Evolutionary conservation across 2,888 invertebrate species (phyloP), one percentile per base, ranked within the genome.

Genomic region (Penaeus monodon): DNA sequence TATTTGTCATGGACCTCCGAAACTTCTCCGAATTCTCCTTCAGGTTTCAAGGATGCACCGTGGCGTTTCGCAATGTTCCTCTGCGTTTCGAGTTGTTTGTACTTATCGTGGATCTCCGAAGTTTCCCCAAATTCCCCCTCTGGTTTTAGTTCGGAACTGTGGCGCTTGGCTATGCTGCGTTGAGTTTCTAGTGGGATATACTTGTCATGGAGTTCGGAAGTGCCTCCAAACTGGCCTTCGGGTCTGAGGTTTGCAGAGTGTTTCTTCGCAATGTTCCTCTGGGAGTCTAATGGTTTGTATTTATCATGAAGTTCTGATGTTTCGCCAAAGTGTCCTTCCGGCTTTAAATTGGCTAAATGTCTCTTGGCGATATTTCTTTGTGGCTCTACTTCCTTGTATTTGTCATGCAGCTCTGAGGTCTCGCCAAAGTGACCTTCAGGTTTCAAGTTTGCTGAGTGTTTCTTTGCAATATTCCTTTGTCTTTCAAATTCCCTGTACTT

Each of bases 61-160:
- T 84, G 88, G 2, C 84, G 66, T 66, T 88, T 88, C 7, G 88
- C 88, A 63, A 88, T 88, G 49, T 81, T 74, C 29, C 88, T 63
- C 33, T 74, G 33, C 8, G 84, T 57, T 38, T 80, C 74, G 74
- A 84, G 81, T 33, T 27, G 64, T 68, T 65, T 81, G 76, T 57
- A 85, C 65, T 81, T 81, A 64, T 86, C 86, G 17, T 84, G 78
- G 24, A 86, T 33, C 77, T 89, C 89, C 7, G 89, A 87, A 2
- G 70, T 89, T 33, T 87, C 89, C 7, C 86, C 84, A 68, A 89
- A 89, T n/a, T 81, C 24, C 14, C 89, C 89, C 27, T 89, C 86
- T 4, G 80, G 79, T 49, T 83, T 86, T 38, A 89, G 77, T 29
- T 81, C 77, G 38, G 89, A 76, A 81, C 80, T 83, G 80, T 86